Conservation (phyloP, 2,888 invertebrate genomes). For the Perdita meconis region DNA sequence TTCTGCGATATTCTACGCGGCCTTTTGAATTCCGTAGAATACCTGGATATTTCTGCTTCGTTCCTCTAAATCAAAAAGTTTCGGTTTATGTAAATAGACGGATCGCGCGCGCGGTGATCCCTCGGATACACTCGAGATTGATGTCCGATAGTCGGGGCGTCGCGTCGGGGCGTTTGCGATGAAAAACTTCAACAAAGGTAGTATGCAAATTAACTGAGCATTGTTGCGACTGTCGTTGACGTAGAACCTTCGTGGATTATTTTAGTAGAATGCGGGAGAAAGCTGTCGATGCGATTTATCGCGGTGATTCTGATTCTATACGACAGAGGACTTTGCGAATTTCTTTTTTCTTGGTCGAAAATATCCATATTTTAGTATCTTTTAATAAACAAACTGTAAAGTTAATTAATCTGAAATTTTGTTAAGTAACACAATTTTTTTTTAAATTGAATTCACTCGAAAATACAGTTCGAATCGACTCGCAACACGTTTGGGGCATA, state of each 20-base stretch:
- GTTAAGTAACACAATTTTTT: too few species aligned
- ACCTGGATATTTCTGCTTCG: conserved; percentile 10
- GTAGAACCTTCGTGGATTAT: neutral
- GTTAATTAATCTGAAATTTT: too few species aligned
- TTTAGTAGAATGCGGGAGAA: neutral
- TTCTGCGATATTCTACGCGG: conserved; percentile 14
- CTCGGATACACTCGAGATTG: neutral
- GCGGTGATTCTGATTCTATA: too few species aligned
- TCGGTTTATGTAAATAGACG: conserved; percentile 6
- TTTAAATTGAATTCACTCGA: too few species aligned
- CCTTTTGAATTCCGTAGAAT: conserved; percentile 33
- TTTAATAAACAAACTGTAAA: too few species aligned
- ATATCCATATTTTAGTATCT: too few species aligned
- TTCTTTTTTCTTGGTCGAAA: too few species aligned
- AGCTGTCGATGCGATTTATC: neutral
- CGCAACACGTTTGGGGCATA: too few species aligned
- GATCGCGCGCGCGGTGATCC: conserved; percentile 2
- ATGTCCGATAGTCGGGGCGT: neutral
- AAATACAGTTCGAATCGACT: too few species aligned
- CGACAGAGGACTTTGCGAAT: too few species aligned
- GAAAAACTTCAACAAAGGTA: neutral
- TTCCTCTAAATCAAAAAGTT: conserved; percentile 24
- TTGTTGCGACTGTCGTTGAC: neutral
- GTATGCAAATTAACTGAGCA: neutral
- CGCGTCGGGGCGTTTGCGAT: neutral